Evolutionary conservation across 2,113 vertebrate species (phyloP), one percentile per base, ranked within the genome.

Genomic region (Martes martes): DNA sequence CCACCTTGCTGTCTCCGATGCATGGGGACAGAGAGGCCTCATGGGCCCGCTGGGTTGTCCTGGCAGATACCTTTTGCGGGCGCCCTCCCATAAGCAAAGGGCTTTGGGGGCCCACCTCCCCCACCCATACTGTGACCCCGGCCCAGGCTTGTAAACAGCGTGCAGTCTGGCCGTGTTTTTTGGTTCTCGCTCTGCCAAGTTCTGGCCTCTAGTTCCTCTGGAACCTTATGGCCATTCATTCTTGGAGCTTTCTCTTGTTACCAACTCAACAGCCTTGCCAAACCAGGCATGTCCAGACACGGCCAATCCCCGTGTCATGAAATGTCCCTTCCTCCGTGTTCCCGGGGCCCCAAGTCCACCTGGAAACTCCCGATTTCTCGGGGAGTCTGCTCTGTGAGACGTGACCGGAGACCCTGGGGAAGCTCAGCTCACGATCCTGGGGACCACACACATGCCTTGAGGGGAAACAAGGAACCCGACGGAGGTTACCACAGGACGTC

Each of bases 401-500:
- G 11, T 15, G 26, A 89, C 26, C 45, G 3, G 31, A 47, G 67
- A 9, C 23, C 36, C 18, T 0, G 14, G 11, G 31, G 31, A 26
- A n/a, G 19, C 7, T 89, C 39, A 36, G 21, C 55, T 6, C 39
- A n/a, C 3, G 3, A 23, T 33, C 26, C 18, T 24, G 42, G 45
- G 2, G 18, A n/a, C 8, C 33, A 14, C 28, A 78, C 9, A 1
- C 7, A 57, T 31, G 39, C 14, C 59, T n/a, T 23, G 10, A 21
- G 5, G 14, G 10, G 28, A 33, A 47, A 74, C 79, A 50, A 28
- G 39, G 47, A 24, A 10, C 16, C n/a, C 1, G 28, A 4, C 1
- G 2, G 6, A 69, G 69, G 69, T 4, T n/a, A 3, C 16, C 11
- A 71, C 16, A 6, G 4, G 16, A 42, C 2, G 21, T 4, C 4